Base-by-base conservation (phyloP, 64 coral and sea anemone genomes). In the Platygyra sinensis region DNA sequence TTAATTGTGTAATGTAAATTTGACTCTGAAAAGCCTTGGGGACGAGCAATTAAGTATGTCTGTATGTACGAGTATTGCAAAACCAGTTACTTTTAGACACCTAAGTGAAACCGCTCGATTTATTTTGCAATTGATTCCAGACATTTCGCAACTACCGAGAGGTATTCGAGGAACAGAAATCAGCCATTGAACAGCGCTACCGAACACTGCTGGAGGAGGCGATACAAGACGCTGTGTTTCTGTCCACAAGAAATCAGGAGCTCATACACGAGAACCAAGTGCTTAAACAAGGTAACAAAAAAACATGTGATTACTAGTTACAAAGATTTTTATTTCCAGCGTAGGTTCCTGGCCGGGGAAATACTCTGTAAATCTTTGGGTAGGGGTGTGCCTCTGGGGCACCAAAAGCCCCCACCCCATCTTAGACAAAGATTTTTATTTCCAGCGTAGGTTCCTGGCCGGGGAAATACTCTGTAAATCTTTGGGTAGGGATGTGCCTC, bases 141-240 rank as follows among this genome's bases (percentile, higher is more conserved):
- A 99, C 97, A 42, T 99, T 99, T 75, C 87, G 97, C 72, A 99
- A 99, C 60, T 99, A 99, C 78, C 97, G 97, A 16, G 97, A 93
- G 57, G 97, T 99, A 25, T 99, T 99, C 75, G 97, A 99, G 80
- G 97, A 99, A 55, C 97, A 99, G 63, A 99, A 99, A 67, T 75
- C 94, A 38, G 97, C 94, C 60, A 95, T 99, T 30, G 97, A 99
- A 69, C 97, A 99, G 51, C 94, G 97, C 36, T 99, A 99, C 86
- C 92, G 97, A 31, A 91, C 91, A 17, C 88, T 99, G 52, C 88
- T 99, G 16, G 97, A 99, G 84, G 97, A 99, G 69, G 94, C 97
- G 19, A 99, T 99, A 71, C 97, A 99, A 73, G 97, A 99, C 42
- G 97, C 97, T 2, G 97, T 99, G 30, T 99, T 99, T 52, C 90